Conservation (phyloP, 2,888 invertebrate genomes). For the Sarcophaga subvicina region DNA sequence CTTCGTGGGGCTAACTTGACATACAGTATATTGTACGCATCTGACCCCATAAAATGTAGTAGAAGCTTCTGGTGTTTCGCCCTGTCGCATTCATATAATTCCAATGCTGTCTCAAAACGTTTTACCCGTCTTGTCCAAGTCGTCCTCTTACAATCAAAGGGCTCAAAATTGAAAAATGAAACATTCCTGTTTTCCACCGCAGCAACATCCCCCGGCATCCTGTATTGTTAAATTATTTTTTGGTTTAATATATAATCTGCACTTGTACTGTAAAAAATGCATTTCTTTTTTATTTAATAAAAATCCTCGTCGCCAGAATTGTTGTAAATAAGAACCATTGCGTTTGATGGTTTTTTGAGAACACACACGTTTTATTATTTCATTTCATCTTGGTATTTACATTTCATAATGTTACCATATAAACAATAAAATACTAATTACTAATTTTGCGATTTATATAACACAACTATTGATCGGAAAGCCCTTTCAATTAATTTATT, state of each 20-base stretch:
- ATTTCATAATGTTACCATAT: no score
- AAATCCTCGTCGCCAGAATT: no score
- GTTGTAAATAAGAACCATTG: no score
- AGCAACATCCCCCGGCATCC: background rate
- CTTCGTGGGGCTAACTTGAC: background rate
- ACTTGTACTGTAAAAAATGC: conserved; percentile 22
- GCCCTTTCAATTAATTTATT: no score
- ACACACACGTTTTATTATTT: background rate
- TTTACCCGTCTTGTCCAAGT: background rate
- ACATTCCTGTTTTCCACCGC: no score
- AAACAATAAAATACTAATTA: no score
- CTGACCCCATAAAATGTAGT: conserved; percentile 20
- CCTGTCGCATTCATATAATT: conserved; percentile 19
- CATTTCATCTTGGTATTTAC: no score
- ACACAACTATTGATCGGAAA: no score
- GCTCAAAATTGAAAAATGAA: background rate
- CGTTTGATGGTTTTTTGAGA: no score
- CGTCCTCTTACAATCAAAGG: conserved; percentile 6
- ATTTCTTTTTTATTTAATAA: no score
- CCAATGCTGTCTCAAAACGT: conserved; percentile 24
- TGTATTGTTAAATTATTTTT: background rate
- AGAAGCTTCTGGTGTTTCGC: background rate
- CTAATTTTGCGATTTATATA: no score
- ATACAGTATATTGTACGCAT: conserved; percentile 1
- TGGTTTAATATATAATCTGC: background rate